Evolutionary conservation across 2,113 vertebrate species (phyloP).

Genomic region (Equus przewalskii): DNA sequence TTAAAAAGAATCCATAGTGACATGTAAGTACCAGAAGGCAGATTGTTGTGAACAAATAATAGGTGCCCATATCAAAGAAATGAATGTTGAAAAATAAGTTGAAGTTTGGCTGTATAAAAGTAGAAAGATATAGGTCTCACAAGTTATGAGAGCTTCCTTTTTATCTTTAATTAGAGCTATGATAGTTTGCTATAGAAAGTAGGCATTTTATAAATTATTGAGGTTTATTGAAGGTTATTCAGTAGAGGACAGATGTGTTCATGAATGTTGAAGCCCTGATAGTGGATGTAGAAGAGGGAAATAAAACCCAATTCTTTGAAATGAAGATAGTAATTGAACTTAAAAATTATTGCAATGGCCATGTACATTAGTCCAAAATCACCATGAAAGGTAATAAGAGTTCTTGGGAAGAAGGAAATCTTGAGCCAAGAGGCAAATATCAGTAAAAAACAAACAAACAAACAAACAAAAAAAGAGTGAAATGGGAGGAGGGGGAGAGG

Average conservation of each 20-base stretch:
- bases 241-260: neutral
- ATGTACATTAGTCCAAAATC: neutral
- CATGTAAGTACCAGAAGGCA: neutral
- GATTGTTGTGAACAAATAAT: neutral
- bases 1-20: neutral
- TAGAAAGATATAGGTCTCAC: neutral
- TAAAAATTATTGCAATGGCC: neutral
- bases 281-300: neutral
- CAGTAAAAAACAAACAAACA: neutral
- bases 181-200: neutral
- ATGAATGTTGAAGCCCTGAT: neutral
- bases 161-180: neutral
- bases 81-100: neutral
- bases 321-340: neutral
- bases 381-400: neutral
- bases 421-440: neutral
- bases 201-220: neutral
- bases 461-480: no score
- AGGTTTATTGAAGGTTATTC: neutral
- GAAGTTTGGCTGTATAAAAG: neutral
- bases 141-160: neutral
- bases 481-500: no score
- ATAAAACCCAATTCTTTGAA: neutral
- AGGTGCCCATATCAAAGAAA: neutral
- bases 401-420: neutral